Percentiles rank a stretch among this genome's conserved stretches.
phyloP scores from a whole-genome alignment of 2,113 vertebrate species.

The Labrus mixtus region DNA sequence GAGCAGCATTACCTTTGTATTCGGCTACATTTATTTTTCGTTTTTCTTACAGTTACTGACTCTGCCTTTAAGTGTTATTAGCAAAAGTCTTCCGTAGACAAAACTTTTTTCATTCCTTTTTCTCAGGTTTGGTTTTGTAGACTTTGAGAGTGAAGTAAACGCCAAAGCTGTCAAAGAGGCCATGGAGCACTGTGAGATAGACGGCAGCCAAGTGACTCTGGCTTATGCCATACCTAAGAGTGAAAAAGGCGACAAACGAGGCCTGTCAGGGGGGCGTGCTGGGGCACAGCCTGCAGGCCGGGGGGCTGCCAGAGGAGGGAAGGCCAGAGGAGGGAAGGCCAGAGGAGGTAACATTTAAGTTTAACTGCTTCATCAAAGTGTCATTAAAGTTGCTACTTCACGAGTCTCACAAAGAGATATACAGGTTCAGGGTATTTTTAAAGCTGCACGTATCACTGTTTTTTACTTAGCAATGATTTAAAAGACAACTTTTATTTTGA shows the following conservation, averaged over 20 bases:
- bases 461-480: too few relatives aligned
- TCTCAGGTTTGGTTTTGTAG: conserved; percentile 93
- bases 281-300: conserved; percentile 8
- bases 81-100: not conserved
- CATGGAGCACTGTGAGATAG: conserved; percentile 93
- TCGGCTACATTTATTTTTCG: too few relatives aligned
- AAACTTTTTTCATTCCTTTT: not conserved
- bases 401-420: too few relatives aligned
- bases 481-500: too few relatives aligned
- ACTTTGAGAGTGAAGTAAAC: conserved; percentile 88
- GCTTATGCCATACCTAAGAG: conserved; percentile 88
- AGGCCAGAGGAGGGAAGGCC: too few relatives aligned
- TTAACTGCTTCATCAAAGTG: not conserved
- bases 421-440: too few relatives aligned
- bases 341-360: conserved; percentile 31
- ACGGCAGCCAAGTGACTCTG: conserved; percentile 91
- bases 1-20: too few relatives aligned
- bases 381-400: too few relatives aligned
- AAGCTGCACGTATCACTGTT: too few relatives aligned
- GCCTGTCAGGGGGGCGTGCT: not conserved
- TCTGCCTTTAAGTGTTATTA: too few relatives aligned
- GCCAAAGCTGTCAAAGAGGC: conserved; percentile 91
- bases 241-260: conserved; percentile 59
- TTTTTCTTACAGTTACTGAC: too few relatives aligned
- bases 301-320: conserved; percentile 22